Evolutionary conservation across 2,888 invertebrate genomes (phyloP), one percentile per base, ranked within the genome.

Genomic region (Globia sparganii): DNA sequence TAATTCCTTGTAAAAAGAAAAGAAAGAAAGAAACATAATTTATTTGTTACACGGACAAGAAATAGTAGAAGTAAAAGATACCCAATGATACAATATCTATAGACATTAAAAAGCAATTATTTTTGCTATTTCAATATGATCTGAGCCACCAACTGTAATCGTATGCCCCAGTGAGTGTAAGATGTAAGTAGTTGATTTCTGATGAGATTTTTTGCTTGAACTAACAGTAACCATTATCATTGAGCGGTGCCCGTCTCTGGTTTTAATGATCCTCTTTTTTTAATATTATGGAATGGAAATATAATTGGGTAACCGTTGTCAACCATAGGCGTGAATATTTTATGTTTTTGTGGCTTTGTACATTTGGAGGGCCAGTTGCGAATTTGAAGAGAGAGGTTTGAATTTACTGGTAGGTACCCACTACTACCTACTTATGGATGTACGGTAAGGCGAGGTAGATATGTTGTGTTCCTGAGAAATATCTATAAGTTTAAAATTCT

Each of bases 141-240:
- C 59, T 43, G 58, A 56, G 56, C 34, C 49, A 64, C 46, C 53
- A 77, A 81, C 77, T 53, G 71, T 77, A 82, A 67, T 68, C 34
- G 68, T 77, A 76, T 83, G 80, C 74, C 72, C 81, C 69, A 86
- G 69, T 79, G 66, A 85, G 66, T 79, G 40, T 83, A 73, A 68
- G 67, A 72, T 78, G 77, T 67, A 75, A 67, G 76, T 69, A 77
- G 71, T 69, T 77, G 74, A 31, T 71, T 75, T 61, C 75, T 88
- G 85, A 88, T 88, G 84, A 84, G 85, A 81, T 82, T 87, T 87
- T 87, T 88, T 88, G 75, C 79, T 72, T 58, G 59, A 69, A 40
- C 28, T 87, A 88, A 87, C 87, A 78, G 87, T 87, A 87, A 56
- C 66, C 56, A 78, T 82, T 88, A 82, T 87, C 77, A 83, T 65